Evolutionary conservation across 2,888 invertebrate genomes (phyloP).

Genomic region (Thecocarcelia acutangulata): DNA sequence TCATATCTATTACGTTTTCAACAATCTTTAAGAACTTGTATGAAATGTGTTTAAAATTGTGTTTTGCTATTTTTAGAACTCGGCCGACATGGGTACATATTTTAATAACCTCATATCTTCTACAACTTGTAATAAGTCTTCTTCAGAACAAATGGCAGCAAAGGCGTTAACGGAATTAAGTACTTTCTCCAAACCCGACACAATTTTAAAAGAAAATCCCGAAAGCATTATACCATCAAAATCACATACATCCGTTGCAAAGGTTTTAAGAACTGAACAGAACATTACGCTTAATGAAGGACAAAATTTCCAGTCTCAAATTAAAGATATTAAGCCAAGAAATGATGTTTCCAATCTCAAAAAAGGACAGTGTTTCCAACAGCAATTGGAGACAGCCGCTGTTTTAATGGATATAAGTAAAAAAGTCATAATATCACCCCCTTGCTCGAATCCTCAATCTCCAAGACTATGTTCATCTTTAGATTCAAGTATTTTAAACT

Average conservation of each 20-base stretch:
- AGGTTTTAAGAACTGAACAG: background rate
- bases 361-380: constrained; percentile 77
- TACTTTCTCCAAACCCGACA: constrained; percentile 77
- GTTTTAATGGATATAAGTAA: constrained; percentile 82
- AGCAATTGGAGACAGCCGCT: constrained; percentile 81
- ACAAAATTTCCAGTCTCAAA: background rate
- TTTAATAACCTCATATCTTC: constrained; percentile 74
- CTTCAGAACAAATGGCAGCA: constrained; percentile 81
- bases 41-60: background rate
- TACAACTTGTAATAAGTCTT: constrained; percentile 72
- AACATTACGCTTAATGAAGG: constrained; percentile 4
- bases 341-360: constrained; percentile 69
- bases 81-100: constrained; percentile 68
- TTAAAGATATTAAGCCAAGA: background rate
- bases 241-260: constrained; percentile 5
- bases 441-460: constrained; percentile 80
- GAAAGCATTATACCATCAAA: constrained; percentile 68
- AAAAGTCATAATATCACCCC: constrained; percentile 81
- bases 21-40: too few species aligned
- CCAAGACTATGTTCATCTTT: constrained; percentile 75
- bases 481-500: constrained; percentile 81
- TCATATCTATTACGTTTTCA: too few species aligned
- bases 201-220: constrained; percentile 65
- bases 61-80: constrained; percentile 68
- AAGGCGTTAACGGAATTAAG: constrained; percentile 81